These are phyloP conservation scores for Taenaris catops DNA, from an alignment of 2,888 invertebrate genomes.

Conservation along the genomic window DNA sequence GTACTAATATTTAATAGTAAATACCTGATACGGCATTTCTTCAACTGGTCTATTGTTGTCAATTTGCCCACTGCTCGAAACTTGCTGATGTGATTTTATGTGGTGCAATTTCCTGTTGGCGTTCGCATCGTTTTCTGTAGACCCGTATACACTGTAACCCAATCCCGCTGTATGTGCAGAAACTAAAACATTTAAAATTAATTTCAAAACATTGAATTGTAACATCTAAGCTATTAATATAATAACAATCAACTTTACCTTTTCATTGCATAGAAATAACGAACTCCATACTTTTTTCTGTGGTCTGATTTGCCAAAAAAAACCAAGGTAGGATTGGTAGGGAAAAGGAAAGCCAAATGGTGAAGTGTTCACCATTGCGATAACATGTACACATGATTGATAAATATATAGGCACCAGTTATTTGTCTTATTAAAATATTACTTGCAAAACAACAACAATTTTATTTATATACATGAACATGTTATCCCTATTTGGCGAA, in stretches of 20 bases:
- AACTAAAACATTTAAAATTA: constrained; percentile 48
- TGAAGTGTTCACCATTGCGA: constrained; percentile 51
- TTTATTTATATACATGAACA: constrained; percentile 44
- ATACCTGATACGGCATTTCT: constrained; percentile 82
- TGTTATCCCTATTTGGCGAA: constrained; percentile 78
- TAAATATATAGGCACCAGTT: not conserved
- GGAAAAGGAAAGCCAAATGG: constrained; percentile 60
- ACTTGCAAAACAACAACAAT: not conserved
- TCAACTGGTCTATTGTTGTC: constrained; percentile 64
- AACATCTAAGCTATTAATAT: no score
- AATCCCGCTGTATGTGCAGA: constrained; percentile 77
- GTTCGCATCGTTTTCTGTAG: constrained; percentile 56
- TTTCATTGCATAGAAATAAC: constrained; percentile 3
- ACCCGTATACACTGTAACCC: constrained; percentile 79
- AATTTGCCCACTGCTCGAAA: constrained; percentile 57
- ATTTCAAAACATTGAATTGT: no score
- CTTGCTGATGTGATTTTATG: constrained; percentile 73
- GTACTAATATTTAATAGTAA: no score
- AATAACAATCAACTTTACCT: no score
- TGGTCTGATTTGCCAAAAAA: not conserved
- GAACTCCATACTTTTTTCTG: no score
- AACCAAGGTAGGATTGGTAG: constrained; percentile 35
- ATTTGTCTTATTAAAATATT: constrained; percentile 1
- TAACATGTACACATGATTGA: constrained; percentile 63
- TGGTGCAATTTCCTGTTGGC: constrained; percentile 63